These are phyloP conservation scores for Pipistrellus kuhlii DNA, from an alignment of 2,797 vertebrate genomes.

Conservation along the genomic window DNA sequence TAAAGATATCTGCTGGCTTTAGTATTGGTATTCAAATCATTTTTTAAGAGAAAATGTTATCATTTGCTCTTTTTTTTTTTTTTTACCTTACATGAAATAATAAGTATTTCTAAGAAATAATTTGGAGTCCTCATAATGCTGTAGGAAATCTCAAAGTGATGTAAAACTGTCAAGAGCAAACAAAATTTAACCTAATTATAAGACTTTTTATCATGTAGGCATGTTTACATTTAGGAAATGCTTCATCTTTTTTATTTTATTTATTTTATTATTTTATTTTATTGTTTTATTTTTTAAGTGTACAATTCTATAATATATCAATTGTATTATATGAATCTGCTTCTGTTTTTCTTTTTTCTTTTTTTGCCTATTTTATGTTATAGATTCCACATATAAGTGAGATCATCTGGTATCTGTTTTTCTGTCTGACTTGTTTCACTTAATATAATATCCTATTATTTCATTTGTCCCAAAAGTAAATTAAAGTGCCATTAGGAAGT, in stretches of 20 bases:
- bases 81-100: slow-evolving; percentile 13
- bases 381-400: neutral
- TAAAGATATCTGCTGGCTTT: slow-evolving; percentile 53
- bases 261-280: neutral
- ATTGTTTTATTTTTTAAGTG: neutral
- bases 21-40: neutral
- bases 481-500: neutral
- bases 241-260: neutral
- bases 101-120: slow-evolving; percentile 13
- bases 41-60: neutral
- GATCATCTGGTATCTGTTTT: neutral
- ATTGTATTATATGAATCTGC: neutral
- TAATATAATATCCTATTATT: too few relatives aligned
- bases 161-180: slow-evolving; percentile 47
- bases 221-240: slow-evolving; percentile 65
- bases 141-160: slow-evolving; percentile 9
- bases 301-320: neutral
- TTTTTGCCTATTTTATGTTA: neutral
- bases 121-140: neutral
- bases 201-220: slow-evolving; percentile 54
- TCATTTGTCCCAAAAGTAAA: neutral
- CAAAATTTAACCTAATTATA: slow-evolving; percentile 23
- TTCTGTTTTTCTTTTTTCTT: neutral
- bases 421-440: neutral
- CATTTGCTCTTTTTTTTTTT: slow-evolving; percentile 24